phyloP scores from a whole-genome alignment of 2,797 vertebrate genomes.

The Pitangus sulphuratus region DNA sequence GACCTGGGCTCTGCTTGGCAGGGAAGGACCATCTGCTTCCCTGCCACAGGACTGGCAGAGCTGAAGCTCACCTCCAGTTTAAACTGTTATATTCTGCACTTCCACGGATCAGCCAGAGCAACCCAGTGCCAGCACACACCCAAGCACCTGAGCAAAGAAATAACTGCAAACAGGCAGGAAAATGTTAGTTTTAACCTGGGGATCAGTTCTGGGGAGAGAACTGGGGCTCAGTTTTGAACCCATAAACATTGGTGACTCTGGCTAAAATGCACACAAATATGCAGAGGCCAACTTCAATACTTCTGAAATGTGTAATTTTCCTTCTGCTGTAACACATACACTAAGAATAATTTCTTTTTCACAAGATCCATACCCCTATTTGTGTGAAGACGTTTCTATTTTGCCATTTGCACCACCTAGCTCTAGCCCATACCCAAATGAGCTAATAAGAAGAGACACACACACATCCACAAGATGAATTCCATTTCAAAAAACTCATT shows the following conservation, averaged over 20 bases:
- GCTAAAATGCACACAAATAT: neutral
- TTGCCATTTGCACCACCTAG: neutral
- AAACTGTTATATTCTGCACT: neutral
- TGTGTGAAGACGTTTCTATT: neutral
- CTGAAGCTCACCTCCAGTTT: neutral
- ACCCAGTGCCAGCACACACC: fast-evolving
- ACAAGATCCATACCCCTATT: neutral
- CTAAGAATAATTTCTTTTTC: neutral
- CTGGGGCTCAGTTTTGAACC: neutral
- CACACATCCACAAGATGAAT: constrained; percentile 22
- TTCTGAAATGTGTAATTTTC: neutral
- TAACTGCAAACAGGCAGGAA: neutral
- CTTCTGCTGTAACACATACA: neutral
- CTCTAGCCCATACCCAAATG: neutral
- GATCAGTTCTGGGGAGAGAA: neutral
- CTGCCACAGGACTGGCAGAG: neutral
- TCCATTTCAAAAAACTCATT: constrained; percentile 55
- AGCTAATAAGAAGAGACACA: neutral
- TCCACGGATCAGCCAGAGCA: neutral
- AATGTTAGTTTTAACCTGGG: neutral
- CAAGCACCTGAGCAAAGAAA: neutral
- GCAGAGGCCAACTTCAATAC: neutral
- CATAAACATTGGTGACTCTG: neutral
- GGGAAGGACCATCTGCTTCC: constrained; percentile 22
- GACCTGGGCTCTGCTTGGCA: neutral